Conservation (phyloP, 2,113 vertebrate genomes). For the Cottus gobio region DNA sequence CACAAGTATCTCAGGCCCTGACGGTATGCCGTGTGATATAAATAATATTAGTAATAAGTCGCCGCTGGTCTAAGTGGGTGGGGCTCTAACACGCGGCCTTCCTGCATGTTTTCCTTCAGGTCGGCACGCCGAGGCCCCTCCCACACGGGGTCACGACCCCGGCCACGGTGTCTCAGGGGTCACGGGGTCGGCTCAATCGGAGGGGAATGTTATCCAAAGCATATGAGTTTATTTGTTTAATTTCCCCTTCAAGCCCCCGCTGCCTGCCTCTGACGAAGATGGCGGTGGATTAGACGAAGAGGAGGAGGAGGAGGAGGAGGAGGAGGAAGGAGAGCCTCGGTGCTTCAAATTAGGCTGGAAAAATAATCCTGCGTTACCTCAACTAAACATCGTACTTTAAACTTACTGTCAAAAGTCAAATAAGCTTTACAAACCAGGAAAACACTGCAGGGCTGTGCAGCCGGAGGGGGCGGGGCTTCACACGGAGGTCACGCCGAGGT, state of each 20-base stretch:
- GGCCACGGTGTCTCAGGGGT: constrained; percentile 74
- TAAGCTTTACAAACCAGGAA: constrained; percentile 77
- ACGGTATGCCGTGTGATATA: not conserved
- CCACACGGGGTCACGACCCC: constrained; percentile 71
- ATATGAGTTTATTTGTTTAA: constrained; percentile 84
- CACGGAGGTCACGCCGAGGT: constrained; percentile 64
- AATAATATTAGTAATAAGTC: not conserved
- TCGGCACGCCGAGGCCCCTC: constrained; percentile 54
- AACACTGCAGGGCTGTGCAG: constrained; percentile 63
- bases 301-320: constrained; percentile 15
- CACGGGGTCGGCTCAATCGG: constrained; percentile 74
- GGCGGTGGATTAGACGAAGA: constrained; percentile 68
- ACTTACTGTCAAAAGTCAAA: constrained; percentile 82
- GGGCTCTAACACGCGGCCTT: not conserved
- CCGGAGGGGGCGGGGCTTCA: constrained; percentile 56
- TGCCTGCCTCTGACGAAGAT: constrained; percentile 79
- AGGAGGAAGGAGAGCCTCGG: constrained; percentile 56
- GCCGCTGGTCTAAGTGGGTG: not conserved
- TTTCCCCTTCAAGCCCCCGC: constrained; percentile 69
- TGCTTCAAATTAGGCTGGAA: constrained; percentile 85
- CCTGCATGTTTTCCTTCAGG: constrained; percentile 60
- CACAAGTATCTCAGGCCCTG: not conserved
- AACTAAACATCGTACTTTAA: constrained; percentile 76
- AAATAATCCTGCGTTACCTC: constrained; percentile 80
- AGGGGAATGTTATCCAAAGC: constrained; percentile 82